phyloP scores from a whole-genome alignment of 2,888 invertebrate genomes.

The Hypena proboscidalis region DNA sequence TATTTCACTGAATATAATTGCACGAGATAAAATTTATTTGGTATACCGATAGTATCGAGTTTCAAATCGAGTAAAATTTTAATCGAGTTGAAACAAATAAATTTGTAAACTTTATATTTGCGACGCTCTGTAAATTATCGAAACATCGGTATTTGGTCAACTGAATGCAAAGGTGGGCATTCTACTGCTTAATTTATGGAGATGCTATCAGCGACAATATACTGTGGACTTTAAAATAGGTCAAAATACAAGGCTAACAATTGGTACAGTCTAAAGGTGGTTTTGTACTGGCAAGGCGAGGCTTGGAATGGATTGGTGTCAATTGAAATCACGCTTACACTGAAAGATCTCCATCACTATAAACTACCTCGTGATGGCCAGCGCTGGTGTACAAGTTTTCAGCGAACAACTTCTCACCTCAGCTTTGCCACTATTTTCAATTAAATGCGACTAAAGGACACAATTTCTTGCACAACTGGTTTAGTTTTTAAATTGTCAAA shows the following conservation, averaged over 20 bases:
- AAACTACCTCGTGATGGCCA: too few relatives aligned
- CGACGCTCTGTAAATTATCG: constrained; percentile 20
- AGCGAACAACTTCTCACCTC: background rate
- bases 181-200: background rate
- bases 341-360: too few relatives aligned
- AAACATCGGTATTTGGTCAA: constrained; percentile 17
- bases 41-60: constrained; percentile 39
- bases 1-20: constrained; percentile 14
- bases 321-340: too few relatives aligned
- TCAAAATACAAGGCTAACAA: too few relatives aligned
- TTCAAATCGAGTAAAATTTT: constrained; percentile 35
- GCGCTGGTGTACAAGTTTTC: too few relatives aligned
- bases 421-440: too few relatives aligned
- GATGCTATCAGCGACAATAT: too few relatives aligned
- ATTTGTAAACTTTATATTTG: constrained; percentile 32
- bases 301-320: too few relatives aligned
- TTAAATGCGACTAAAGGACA: too few relatives aligned
- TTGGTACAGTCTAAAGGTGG: too few relatives aligned
- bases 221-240: too few relatives aligned
- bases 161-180: constrained; percentile 9
- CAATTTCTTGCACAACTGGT: background rate
- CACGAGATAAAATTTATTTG: constrained; percentile 30
- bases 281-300: too few relatives aligned
- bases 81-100: constrained; percentile 33
- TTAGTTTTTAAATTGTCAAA: background rate